Evolutionary conservation across 2,888 invertebrate genomes (phyloP).

Genomic region (Steinernema hermaphroditum): DNA sequence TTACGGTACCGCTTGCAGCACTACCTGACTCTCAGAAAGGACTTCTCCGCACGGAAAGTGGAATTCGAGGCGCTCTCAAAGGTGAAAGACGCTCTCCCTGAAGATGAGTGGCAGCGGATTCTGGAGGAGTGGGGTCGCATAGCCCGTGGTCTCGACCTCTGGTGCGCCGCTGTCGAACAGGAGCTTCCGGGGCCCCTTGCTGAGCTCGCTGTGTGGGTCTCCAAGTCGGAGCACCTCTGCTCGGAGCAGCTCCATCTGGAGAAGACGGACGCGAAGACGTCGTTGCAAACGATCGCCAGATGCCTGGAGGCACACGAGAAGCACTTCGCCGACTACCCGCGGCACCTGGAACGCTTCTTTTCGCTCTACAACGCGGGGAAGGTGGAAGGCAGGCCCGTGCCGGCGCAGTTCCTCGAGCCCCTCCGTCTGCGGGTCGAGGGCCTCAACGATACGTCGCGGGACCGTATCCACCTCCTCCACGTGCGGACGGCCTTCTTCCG

Average conservation of each 20-base stretch:
- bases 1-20: neutral
- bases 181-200: conserved; percentile 40
- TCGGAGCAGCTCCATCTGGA: conserved; percentile 38
- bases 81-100: conserved; percentile 31
- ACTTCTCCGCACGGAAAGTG: neutral
- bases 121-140: conserved; percentile 34
- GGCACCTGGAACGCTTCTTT: conserved; percentile 34
- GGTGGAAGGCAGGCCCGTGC: conserved; percentile 49
- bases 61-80: conserved; percentile 37
- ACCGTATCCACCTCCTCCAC: conserved; percentile 49
- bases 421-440: conserved; percentile 50
- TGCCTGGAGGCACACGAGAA: conserved; percentile 33
- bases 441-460: conserved; percentile 54
- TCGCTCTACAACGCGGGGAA: conserved; percentile 40
- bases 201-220: conserved; percentile 39
- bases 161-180: conserved; percentile 37
- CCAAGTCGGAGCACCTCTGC: conserved; percentile 39
- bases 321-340: conserved; percentile 30
- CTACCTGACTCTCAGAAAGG: conserved; percentile 6
- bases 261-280: conserved; percentile 28
- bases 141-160: neutral
- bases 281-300: conserved; percentile 32
- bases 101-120: conserved; percentile 35
- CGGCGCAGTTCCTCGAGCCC: conserved; percentile 55
- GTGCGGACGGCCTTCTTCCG: conserved; percentile 57